These are phyloP conservation scores for Oxytorus armatus DNA, from an alignment of 2,888 invertebrate genomes.

Conservation along the genomic window DNA sequence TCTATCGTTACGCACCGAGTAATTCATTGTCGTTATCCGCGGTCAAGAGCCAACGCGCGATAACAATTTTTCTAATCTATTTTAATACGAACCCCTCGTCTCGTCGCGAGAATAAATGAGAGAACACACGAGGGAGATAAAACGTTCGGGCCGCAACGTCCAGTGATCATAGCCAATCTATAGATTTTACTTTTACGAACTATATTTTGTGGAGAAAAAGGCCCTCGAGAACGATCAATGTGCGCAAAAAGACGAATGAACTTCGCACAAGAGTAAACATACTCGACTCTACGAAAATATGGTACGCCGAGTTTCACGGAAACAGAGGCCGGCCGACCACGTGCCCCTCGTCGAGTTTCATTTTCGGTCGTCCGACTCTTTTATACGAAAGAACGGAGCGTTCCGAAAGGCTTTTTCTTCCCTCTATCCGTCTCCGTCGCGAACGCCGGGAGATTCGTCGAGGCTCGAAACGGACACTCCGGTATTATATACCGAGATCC, in stretches of 20 bases:
- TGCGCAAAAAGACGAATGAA: too few relatives aligned
- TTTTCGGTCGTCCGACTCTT: slow-evolving; percentile 49
- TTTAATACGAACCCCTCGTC: slow-evolving; percentile 30
- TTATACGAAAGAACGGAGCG: slow-evolving; percentile 33
- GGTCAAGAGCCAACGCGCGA: slow-evolving; percentile 26
- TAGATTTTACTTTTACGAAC: slow-evolving; percentile 9
- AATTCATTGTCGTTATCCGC: slow-evolving; percentile 44
- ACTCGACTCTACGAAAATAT: slow-evolving; percentile 4
- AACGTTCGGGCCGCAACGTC: not conserved
- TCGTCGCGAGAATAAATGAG: slow-evolving; percentile 20
- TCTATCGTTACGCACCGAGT: slow-evolving; percentile 42
- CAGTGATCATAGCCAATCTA: not conserved
- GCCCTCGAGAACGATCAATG: too few relatives aligned
- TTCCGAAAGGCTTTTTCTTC: slow-evolving; percentile 14
- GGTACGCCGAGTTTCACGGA: not conserved
- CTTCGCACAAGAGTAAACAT: not conserved
- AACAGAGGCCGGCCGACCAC: slow-evolving; percentile 32
- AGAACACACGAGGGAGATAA: slow-evolving; percentile 34
- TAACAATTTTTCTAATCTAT: slow-evolving; percentile 55
- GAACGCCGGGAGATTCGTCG: slow-evolving; percentile 41
- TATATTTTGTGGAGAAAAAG: not conserved
- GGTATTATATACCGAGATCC: slow-evolving; percentile 41
- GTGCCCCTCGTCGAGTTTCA: slow-evolving; percentile 44
- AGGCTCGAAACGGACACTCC: slow-evolving; percentile 62
- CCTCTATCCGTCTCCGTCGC: not conserved